phyloP scores from a whole-genome alignment of 2,113 vertebrate genomes.

The Harpagus bidentatus region DNA sequence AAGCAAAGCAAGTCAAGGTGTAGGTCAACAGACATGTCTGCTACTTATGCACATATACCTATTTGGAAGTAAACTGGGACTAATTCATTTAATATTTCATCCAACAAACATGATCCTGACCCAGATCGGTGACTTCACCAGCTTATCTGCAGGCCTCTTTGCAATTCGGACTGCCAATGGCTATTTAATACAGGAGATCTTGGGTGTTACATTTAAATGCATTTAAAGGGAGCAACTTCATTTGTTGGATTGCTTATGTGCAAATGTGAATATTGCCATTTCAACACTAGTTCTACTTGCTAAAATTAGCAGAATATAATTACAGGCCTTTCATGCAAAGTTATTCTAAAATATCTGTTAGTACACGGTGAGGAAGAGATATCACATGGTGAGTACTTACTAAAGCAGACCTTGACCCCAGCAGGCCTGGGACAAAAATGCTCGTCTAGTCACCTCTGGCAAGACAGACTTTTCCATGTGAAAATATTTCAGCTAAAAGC shows the following conservation, averaged over 20 bases:
- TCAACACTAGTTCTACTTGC: not conserved
- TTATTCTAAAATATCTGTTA: not conserved
- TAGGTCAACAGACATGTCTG: not conserved
- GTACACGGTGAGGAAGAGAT: not conserved
- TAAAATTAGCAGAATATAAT: not conserved
- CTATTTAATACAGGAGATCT: not conserved
- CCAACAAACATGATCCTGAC: not conserved
- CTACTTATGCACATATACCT: not conserved
- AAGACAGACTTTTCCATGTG: not conserved
- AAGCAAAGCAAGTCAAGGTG: not conserved
- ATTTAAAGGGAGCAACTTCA: not conserved
- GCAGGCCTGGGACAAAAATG: not conserved
- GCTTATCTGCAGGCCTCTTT: not conserved
- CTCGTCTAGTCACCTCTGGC: not conserved
- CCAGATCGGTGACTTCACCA: not conserved
- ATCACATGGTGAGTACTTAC: not conserved
- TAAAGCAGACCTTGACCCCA: not conserved
- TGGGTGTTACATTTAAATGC: not conserved
- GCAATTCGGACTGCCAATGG: not conserved
- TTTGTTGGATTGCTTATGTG: not conserved
- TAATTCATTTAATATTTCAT: not conserved
- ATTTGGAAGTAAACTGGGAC: not conserved
- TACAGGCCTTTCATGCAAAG: not conserved
- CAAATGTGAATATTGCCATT: not conserved
- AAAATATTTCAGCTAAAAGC: not conserved